Evolutionary conservation across 2,888 invertebrate species (phyloP).

Genomic region (Cantharis rufa): DNA sequence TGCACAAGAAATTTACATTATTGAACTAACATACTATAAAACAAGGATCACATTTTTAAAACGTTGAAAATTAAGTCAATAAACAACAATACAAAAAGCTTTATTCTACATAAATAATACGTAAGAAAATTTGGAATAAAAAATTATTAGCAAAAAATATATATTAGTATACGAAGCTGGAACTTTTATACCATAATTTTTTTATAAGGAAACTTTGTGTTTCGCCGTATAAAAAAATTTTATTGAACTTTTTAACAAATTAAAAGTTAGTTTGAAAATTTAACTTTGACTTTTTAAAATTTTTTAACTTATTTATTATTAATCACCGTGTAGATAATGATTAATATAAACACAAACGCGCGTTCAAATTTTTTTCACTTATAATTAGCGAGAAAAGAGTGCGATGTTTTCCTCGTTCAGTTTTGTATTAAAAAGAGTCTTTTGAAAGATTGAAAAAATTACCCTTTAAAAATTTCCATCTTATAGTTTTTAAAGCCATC

Average conservation of each 20-base stretch:
- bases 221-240: background rate
- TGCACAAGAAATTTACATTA: background rate
- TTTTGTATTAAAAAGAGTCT: background rate
- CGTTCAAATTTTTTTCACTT: too few species aligned
- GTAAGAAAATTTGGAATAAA: background rate
- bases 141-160: background rate
- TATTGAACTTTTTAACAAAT: background rate
- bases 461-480: conserved; percentile 11
- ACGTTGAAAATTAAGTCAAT: background rate
- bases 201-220: background rate
- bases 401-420: background rate
- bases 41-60: background rate
- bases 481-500: conserved; percentile 13
- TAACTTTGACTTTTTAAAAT: background rate
- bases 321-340: background rate
- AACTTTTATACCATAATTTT: background rate
- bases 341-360: background rate
- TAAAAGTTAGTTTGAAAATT: background rate
- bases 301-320: background rate
- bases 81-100: background rate
- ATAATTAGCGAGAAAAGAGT: background rate
- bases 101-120: background rate
- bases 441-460: background rate
- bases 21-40: background rate
- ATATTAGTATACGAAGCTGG: background rate